These are phyloP conservation scores for Noctua fimbriata DNA, from an alignment of 2,888 invertebrate species.

Conservation along the genomic window DNA sequence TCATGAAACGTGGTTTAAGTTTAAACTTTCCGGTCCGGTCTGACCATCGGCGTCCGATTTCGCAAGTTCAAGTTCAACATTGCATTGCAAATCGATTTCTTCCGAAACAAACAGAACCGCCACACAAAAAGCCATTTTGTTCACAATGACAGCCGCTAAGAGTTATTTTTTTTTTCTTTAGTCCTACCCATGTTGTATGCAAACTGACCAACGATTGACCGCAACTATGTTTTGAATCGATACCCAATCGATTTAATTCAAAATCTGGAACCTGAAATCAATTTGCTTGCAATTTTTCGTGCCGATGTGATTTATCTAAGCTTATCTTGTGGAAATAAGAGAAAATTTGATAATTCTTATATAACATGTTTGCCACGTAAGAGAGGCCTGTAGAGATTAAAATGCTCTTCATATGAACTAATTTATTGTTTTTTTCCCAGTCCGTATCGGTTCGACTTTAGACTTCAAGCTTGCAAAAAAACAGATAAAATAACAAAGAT, in stretches of 20 bases:
- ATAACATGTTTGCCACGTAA: background rate
- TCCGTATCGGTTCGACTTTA: background rate
- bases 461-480: constrained; percentile 12
- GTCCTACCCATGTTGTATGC: constrained; percentile 9
- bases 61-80: constrained; percentile 67
- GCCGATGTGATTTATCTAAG: background rate
- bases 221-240: constrained; percentile 14
- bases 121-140: constrained; percentile 58
- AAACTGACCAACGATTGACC: constrained; percentile 13
- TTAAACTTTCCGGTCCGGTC: constrained; percentile 21
- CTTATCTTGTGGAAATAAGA: background rate
- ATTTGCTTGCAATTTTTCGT: background rate
- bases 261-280: background rate
- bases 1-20: constrained; percentile 38
- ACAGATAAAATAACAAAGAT: constrained; percentile 9
- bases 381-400: background rate
- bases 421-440: background rate
- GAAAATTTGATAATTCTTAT: background rate
- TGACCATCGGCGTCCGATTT: constrained; percentile 52
- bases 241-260: background rate
- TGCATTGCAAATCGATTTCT: constrained; percentile 66
- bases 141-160: constrained; percentile 34
- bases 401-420: background rate
- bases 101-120: constrained; percentile 56
- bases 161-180: constrained; percentile 18